Evolutionary conservation across 2,888 invertebrate species (phyloP).

Genomic region (Aphrophora alni): DNA sequence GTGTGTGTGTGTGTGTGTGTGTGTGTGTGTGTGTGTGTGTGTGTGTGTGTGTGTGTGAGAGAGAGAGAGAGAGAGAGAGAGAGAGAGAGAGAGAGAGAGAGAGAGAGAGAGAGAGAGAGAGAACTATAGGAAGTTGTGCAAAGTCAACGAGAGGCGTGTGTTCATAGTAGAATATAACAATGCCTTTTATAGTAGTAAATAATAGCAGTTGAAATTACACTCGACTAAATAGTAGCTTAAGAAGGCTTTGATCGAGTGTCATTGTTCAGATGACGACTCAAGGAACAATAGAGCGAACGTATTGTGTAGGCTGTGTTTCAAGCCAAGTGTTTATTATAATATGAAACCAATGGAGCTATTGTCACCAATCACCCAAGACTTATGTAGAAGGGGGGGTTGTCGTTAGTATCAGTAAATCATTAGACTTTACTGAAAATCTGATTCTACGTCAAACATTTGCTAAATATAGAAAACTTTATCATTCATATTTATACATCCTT

Average conservation of each 20-base stretch:
- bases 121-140: neutral
- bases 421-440: too few species aligned
- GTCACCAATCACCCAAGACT: neutral
- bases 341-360: constrained; percentile 6
- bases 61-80: too few species aligned
- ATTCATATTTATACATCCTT: too few species aligned
- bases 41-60: too few species aligned
- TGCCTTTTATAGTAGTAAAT: neutral
- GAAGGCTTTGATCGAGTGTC: constrained; percentile 2
- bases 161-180: neutral
- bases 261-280: neutral
- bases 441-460: too few species aligned
- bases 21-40: too few species aligned
- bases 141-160: constrained; percentile 1
- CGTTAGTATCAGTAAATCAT: neutral
- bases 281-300: neutral
- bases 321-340: constrained; percentile 1
- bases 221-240: constrained; percentile 2
- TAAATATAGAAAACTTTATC: too few species aligned
- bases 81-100: too few species aligned
- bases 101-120: too few species aligned
- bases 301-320: neutral
- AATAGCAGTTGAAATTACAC: constrained; percentile 6
- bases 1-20: too few species aligned
- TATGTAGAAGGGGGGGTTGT: neutral